phyloP scores from a whole-genome alignment of 1,140 invertebrate genomes.

The Drosophila orena region DNA sequence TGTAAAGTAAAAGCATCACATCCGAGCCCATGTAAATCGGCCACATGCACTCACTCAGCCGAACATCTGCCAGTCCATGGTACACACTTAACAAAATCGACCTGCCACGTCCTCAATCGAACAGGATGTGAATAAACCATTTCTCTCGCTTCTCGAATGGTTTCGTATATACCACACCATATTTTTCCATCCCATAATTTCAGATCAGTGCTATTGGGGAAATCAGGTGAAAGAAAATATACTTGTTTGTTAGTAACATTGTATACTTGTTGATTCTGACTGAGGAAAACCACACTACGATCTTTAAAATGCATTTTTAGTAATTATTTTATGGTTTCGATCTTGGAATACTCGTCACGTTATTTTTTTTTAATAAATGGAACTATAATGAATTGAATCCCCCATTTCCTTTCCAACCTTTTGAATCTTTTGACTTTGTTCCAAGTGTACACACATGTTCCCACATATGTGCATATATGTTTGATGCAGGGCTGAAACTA shows the following conservation, averaged over 20 bases:
- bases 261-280: too few species aligned
- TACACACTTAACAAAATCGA: constrained; percentile 18
- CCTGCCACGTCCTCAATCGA: not conserved
- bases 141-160: not conserved
- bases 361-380: too few species aligned
- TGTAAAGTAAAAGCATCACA: constrained; percentile 22
- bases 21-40: constrained; percentile 50
- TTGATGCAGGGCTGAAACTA: constrained; percentile 43
- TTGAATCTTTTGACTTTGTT: not conserved
- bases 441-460: constrained; percentile 32
- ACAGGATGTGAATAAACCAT: not conserved
- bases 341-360: too few species aligned
- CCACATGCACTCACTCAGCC: constrained; percentile 67
- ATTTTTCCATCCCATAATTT: too few species aligned
- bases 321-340: not conserved
- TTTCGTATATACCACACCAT: too few species aligned
- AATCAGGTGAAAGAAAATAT: too few species aligned
- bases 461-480: constrained; percentile 19
- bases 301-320: too few species aligned
- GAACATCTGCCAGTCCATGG: constrained; percentile 39
- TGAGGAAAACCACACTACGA: too few species aligned
- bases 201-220: too few species aligned
- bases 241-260: too few species aligned
- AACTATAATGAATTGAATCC: too few species aligned
- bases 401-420: too few species aligned